These are phyloP conservation scores for Drepana arcuata DNA, from an alignment of 1,140 invertebrate genomes.

Conservation along the genomic window DNA sequence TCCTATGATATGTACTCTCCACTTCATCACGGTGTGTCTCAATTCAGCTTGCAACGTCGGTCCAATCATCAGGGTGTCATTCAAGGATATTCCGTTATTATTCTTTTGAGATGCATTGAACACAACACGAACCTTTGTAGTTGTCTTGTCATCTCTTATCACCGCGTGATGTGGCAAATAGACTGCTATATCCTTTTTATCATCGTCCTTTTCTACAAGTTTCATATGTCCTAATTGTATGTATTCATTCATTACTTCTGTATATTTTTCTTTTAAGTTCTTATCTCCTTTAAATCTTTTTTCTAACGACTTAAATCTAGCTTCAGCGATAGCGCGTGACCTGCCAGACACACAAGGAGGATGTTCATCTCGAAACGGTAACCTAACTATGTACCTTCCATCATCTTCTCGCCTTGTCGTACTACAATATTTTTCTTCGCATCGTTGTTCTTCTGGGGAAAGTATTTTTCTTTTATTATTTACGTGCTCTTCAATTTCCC, in stretches of 20 bases:
- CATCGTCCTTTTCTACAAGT: slow-evolving; percentile 2
- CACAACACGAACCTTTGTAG: slow-evolving; percentile 8
- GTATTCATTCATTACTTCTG: slow-evolving; percentile 12
- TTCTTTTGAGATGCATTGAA: slow-evolving; percentile 7
- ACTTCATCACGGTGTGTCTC: slow-evolving; percentile 1
- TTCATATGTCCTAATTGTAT: slow-evolving; percentile 11
- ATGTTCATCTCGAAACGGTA: slow-evolving; percentile 9
- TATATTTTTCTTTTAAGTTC: slow-evolving; percentile 6
- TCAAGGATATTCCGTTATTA: slow-evolving; percentile 5
- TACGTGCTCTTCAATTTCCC: too few relatives aligned
- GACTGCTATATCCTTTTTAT: slow-evolving; percentile 3
- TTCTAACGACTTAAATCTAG: slow-evolving; percentile 4
- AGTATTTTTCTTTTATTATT: too few relatives aligned
- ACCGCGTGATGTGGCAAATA: slow-evolving; percentile 10
- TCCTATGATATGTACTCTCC: slow-evolving; percentile 4
- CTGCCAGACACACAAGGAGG: slow-evolving; percentile 6
- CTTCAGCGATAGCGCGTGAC: slow-evolving; percentile 4
- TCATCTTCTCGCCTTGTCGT: slow-evolving; percentile 4
- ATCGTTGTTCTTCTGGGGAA: slow-evolving; percentile 7
- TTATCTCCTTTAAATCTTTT: slow-evolving; percentile 5
- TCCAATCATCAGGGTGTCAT: slow-evolving; percentile 6
- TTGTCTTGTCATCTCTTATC: slow-evolving; percentile 6
- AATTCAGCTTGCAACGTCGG: slow-evolving; percentile 7
- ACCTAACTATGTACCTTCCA: slow-evolving; percentile 10
- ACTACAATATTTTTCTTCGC: slow-evolving; percentile 3